Conservation (phyloP, 2,797 vertebrate species). For the Cossypha polioptera region DNA sequence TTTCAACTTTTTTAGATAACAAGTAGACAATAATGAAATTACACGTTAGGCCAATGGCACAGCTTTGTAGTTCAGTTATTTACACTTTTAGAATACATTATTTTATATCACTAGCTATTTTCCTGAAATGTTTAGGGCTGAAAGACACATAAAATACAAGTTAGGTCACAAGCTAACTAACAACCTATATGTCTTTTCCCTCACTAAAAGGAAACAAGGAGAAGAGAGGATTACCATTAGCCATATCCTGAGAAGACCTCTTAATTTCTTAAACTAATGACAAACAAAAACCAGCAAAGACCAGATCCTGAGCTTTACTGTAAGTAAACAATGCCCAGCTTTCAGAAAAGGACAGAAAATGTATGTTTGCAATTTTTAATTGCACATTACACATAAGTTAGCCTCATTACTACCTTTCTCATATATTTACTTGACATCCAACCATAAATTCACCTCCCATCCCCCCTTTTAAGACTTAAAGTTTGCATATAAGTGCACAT, state of each 20-base stretch:
- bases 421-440: not conserved
- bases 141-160: not conserved
- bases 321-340: not conserved
- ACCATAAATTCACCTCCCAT: not conserved
- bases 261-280: not conserved
- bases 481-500: not conserved
- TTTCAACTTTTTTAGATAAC: not conserved
- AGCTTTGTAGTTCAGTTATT: not conserved
- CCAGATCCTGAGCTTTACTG: not conserved
- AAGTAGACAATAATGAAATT: not conserved
- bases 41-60: not conserved
- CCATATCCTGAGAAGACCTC: not conserved
- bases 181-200: not conserved
- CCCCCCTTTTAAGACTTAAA: not conserved
- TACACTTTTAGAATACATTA: not conserved
- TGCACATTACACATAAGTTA: not conserved
- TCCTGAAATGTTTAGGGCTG: not conserved
- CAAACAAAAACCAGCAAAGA: not conserved
- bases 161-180: not conserved
- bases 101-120: not conserved
- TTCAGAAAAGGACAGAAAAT: not conserved
- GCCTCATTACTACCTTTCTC: not conserved
- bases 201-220: fast-evolving
- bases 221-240: not conserved
- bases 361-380: not conserved